Percentiles rank a stretch among this genome's conserved stretches.
Conservation (phyloP, 2,888 invertebrate genomes). For the Caenorhabditis imperialis region DNA sequence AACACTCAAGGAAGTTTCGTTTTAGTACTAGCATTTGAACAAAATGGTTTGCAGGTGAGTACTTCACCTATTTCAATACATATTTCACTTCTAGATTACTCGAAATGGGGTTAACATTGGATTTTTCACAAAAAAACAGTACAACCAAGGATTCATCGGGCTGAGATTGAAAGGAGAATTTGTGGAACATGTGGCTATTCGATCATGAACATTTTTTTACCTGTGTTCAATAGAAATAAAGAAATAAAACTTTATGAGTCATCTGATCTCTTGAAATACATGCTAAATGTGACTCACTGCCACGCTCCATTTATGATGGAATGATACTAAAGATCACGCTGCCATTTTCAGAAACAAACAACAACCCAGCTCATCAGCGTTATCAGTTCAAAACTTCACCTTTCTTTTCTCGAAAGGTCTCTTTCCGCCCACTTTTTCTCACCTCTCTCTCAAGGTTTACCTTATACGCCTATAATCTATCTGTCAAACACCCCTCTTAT, state of each 20-base stretch:
- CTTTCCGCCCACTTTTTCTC: constrained; percentile 3
- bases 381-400: constrained; percentile 7
- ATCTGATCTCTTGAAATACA: constrained; percentile 20
- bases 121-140: too few relatives aligned
- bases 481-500: constrained; percentile 40
- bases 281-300: constrained; percentile 12
- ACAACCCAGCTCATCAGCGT: constrained; percentile 25
- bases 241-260: constrained; percentile 24
- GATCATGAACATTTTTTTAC: too few relatives aligned
- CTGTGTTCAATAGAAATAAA: too few relatives aligned
- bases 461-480: constrained; percentile 43
- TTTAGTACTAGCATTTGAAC: too few relatives aligned
- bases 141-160: too few relatives aligned
- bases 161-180: too few relatives aligned
- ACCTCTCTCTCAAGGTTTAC: constrained; percentile 7
- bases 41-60: too few relatives aligned
- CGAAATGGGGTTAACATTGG: too few relatives aligned
- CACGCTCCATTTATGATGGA: constrained; percentile 15
- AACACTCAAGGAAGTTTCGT: too few relatives aligned
- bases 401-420: background rate
- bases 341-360: constrained; percentile 9
- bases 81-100: too few relatives aligned
- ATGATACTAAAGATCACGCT: constrained; percentile 13
- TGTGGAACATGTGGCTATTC: too few relatives aligned
- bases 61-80: too few relatives aligned